phyloP scores from a whole-genome alignment of 2,797 vertebrate species.

The Oryzias sinensis region DNA sequence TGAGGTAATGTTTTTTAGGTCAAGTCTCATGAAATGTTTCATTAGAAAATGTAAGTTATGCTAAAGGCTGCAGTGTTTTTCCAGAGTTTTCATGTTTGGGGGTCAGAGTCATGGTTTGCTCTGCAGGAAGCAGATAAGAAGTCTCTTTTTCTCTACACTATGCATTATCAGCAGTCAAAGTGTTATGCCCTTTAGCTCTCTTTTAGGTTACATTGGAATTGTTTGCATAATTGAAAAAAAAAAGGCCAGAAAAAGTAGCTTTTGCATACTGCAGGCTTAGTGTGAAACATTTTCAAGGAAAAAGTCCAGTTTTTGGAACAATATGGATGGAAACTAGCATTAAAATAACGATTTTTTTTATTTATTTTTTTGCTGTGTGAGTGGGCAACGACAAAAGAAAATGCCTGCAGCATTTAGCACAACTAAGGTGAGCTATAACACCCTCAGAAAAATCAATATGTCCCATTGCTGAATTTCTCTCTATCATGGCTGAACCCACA shows the following conservation, averaged over 20 bases:
- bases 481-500: not conserved
- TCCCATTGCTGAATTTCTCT: constrained; percentile 34
- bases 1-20: constrained; percentile 17
- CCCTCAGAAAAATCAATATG: constrained; percentile 49
- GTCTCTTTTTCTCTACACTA: constrained; percentile 33
- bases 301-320: constrained; percentile 19
- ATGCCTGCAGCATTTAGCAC: constrained; percentile 23
- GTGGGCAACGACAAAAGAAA: constrained; percentile 19
- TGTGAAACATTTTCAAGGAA: not conserved
- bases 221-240: constrained; percentile 49
- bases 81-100: constrained; percentile 42
- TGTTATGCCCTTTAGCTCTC: constrained; percentile 18
- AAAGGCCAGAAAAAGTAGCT: not conserved
- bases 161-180: constrained; percentile 46
- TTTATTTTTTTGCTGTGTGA: constrained; percentile 23
- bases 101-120: constrained; percentile 34
- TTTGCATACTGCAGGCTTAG: not conserved
- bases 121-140: constrained; percentile 63
- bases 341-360: constrained; percentile 32
- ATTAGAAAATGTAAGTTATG: constrained; percentile 34
- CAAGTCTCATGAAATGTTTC: constrained; percentile 39
- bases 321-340: constrained; percentile 19
- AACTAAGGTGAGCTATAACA: constrained; percentile 48
- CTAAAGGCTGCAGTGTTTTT: constrained; percentile 44
- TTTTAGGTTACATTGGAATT: not conserved